Percentiles rank a stretch among this genome's conserved stretches.
phyloP scores from a whole-genome alignment of 2,888 invertebrate species.

The Polietes domitor region DNA sequence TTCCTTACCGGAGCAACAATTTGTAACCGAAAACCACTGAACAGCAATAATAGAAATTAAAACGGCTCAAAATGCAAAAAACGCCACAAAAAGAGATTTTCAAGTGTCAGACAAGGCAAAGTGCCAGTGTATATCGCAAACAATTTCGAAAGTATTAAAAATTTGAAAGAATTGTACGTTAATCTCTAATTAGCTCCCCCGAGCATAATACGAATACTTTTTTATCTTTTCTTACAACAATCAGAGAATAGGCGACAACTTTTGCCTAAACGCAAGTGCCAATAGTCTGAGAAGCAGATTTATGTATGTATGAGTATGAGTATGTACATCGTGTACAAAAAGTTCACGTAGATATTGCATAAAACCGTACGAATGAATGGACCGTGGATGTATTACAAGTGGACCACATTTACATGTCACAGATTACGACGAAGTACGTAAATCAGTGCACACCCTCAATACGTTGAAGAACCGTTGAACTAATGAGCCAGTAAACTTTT shows the following conservation, averaged over 20 bases:
- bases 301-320: background rate
- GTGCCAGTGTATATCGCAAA: conserved; percentile 2
- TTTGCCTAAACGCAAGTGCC: background rate
- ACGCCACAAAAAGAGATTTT: background rate
- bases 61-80: conserved; percentile 4
- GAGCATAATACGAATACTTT: conserved; percentile 50
- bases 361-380: no score
- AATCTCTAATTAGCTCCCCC: conserved; percentile 80
- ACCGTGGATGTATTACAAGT: no score
- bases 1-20: background rate
- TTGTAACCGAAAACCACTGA: background rate
- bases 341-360: no score
- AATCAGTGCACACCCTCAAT: no score
- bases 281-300: background rate
- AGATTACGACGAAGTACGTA: no score
- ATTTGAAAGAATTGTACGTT: conserved; percentile 70
- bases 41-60: conserved; percentile 22
- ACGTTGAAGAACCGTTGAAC: no score
- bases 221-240: background rate
- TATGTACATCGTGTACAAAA: no score
- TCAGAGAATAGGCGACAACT: background rate
- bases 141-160: conserved; percentile 16
- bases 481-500: no score
- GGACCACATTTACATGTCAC: no score
- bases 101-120: background rate